Evolutionary conservation across 2,888 invertebrate genomes (phyloP).

Genomic region (Eretmocerus hayati): DNA sequence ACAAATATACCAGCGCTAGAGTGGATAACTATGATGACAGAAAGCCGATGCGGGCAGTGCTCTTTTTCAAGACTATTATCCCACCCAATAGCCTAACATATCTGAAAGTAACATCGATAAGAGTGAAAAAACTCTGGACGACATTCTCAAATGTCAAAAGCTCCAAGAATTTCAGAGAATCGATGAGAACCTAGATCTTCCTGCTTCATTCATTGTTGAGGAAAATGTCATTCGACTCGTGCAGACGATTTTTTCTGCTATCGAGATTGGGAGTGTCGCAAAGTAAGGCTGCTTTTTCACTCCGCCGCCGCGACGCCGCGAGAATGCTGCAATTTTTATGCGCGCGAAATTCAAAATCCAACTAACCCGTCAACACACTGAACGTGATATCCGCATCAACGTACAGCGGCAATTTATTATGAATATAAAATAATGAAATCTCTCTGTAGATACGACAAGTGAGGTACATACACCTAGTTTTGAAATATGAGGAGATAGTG

Average conservation of each 20-base stretch:
- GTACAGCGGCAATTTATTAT: too few species aligned
- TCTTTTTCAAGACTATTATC: constrained; percentile 2
- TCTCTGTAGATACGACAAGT: too few species aligned
- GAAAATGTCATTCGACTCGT: background rate
- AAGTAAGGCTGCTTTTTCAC: too few species aligned
- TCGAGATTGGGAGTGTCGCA: background rate
- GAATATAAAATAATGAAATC: too few species aligned
- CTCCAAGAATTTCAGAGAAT: background rate
- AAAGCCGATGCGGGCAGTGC: constrained; percentile 5
- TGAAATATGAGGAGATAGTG: too few species aligned
- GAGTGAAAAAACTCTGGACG: background rate
- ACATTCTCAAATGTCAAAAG: background rate
- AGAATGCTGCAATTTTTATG: too few species aligned
- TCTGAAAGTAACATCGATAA: background rate
- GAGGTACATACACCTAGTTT: too few species aligned
- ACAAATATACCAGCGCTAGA: constrained; percentile 2
- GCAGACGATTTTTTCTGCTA: background rate
- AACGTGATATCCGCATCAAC: too few species aligned
- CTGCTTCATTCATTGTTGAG: background rate
- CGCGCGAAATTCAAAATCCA: too few species aligned
- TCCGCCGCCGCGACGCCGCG: too few species aligned
- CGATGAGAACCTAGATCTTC: background rate
- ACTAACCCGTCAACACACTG: too few species aligned
- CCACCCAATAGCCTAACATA: background rate
- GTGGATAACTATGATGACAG: constrained; percentile 10